phyloP scores from a whole-genome alignment of 92 coral and sea anemone species.

The Palythoa heliodiscus region DNA sequence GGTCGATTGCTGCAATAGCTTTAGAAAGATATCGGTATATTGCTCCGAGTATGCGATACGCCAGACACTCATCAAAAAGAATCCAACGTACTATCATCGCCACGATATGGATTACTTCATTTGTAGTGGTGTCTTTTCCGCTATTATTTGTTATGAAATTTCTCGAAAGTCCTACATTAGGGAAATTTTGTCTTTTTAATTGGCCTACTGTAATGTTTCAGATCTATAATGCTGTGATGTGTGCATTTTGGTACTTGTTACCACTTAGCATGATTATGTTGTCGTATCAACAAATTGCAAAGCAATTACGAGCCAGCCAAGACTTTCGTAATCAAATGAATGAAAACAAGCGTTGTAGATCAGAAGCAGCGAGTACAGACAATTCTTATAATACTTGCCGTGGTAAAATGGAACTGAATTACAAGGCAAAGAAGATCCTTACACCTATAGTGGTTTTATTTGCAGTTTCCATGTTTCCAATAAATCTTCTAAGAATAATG shows the following conservation, averaged over 20 bases:
- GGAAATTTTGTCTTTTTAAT: slow-evolving; percentile 52
- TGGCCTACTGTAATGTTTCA: slow-evolving; percentile 66
- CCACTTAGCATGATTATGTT: slow-evolving; percentile 74
- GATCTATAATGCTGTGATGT: slow-evolving; percentile 56
- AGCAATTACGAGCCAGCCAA: slow-evolving; percentile 61
- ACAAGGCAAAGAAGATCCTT: slow-evolving; percentile 73
- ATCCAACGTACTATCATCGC: slow-evolving; percentile 14
- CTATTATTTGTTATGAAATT: slow-evolving; percentile 70
- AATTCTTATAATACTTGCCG: background rate
- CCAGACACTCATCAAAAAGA: slow-evolving; percentile 16
- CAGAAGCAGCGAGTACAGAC: background rate
- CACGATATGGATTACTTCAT: slow-evolving; percentile 75
- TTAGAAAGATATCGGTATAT: slow-evolving; percentile 68
- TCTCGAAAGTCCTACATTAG: slow-evolving; percentile 31
- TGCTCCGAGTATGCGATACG: slow-evolving; percentile 36
- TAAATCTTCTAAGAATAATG: slow-evolving; percentile 70
- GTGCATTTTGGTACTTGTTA: slow-evolving; percentile 68
- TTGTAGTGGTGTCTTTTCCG: slow-evolving; percentile 70
- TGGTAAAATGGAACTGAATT: slow-evolving; percentile 74
- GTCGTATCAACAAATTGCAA: slow-evolving; percentile 73
- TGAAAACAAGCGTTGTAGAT: background rate
- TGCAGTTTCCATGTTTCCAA: slow-evolving; percentile 81
- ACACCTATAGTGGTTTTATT: slow-evolving; percentile 89
- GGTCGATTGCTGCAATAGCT: slow-evolving; percentile 93
- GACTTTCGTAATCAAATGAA: slow-evolving; percentile 65